Evolutionary conservation across 2,113 vertebrate species (phyloP), one percentile per base, ranked within the genome.

Genomic region (Hemiscyllium ocellatum): DNA sequence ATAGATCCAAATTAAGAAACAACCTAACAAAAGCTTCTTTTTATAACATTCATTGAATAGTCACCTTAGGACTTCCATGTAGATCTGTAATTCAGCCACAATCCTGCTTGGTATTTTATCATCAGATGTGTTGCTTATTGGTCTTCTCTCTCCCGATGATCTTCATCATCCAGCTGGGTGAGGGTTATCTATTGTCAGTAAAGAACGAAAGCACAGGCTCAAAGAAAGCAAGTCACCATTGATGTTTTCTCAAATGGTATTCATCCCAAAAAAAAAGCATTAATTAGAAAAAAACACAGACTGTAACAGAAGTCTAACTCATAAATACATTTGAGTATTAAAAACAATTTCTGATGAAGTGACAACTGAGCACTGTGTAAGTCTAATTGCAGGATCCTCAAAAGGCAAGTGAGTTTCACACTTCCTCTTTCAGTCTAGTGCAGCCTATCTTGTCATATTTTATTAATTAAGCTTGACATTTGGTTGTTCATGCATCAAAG

Each of bases 391-490:
- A 24, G 91, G n/a, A 69, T 70, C 91, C 20, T 70, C 65, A 69
- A 91, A 94, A 7, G 29, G 26, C 26, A 50, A 72, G 24, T 72
- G 24, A 26, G 66, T 24, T 70, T 10, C 52, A 61, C 29, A 33
- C 17, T 65, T 90, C n/a, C 29, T 90, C 52, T 90, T 61, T 90
- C 68, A 72, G 37, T 50, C 47, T 50, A 0, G 66, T 94, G 47
- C 22, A 26, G 42, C 24, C 50, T 24, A 22, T 2, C 91, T 56
- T 50, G 42, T 72, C 66, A 69, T 50, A 72, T 50, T 95, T 95
- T 52, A 95, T 50, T 72, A 47, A 95, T 50, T 72, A 72, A 72
- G 37, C 69, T 95, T 72, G 94, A 24, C 68, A 95, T 72, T 72
- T 95, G 94, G 37, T 72, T 72, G 50, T 47, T 12, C 37, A 7